These are phyloP conservation scores for Setipinna tenuifilis DNA, from an alignment of 2,797 vertebrate genomes.

Conservation along the genomic window DNA sequence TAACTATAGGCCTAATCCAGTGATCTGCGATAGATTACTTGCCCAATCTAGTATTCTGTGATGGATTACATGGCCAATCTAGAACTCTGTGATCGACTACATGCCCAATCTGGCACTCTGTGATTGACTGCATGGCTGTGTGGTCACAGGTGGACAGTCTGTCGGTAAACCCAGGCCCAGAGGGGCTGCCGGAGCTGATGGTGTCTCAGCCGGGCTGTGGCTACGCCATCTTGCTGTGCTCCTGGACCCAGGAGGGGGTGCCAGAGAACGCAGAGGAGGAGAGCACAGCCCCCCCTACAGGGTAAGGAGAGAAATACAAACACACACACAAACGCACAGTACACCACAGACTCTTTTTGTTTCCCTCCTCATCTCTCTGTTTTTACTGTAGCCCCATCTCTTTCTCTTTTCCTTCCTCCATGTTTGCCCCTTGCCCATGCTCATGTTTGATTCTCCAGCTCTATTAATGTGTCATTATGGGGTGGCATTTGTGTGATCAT, in stretches of 20 bases:
- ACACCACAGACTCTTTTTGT: neutral
- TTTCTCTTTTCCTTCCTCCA: too few species aligned
- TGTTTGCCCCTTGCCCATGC: too few species aligned
- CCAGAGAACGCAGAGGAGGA: slow-evolving; percentile 58
- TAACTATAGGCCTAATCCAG: too few species aligned
- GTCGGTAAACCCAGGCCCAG: slow-evolving; percentile 88
- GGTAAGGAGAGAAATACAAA: slow-evolving; percentile 53
- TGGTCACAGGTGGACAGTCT: slow-evolving; percentile 90
- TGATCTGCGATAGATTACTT: too few species aligned
- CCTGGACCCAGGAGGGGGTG: slow-evolving; percentile 83
- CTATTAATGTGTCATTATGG: too few species aligned
- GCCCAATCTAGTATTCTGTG: too few species aligned
- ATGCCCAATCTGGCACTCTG: neutral
- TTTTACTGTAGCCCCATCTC: too few species aligned
- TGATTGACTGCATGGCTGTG: neutral
- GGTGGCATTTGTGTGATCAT: too few species aligned
- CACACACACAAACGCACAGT: neutral
- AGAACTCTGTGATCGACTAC: too few species aligned
- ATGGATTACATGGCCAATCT: too few species aligned
- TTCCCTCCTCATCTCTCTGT: neutral
- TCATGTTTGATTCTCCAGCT: too few species aligned
- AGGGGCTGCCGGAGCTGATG: slow-evolving; percentile 89
- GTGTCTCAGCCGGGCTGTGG: slow-evolving; percentile 97
- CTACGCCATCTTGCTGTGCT: slow-evolving; percentile 90
- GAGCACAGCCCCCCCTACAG: slow-evolving; percentile 61